Conservation (phyloP, 2,113 vertebrate genomes). For the Corythaixoides concolor region DNA sequence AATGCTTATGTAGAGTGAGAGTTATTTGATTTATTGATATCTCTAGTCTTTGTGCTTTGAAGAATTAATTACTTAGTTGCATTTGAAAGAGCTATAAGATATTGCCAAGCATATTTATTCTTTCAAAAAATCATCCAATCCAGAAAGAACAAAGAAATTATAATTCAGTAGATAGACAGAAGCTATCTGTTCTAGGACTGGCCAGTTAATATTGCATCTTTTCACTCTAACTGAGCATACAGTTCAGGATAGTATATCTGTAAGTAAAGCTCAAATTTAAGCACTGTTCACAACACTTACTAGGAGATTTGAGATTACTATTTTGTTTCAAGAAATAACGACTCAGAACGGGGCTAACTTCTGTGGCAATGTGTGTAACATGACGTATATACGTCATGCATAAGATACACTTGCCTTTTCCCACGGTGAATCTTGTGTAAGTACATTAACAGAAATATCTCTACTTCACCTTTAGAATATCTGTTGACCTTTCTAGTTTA, state of each 20-base stretch:
- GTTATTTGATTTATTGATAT: not conserved
- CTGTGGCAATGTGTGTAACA: accelerated
- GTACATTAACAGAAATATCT: not conserved
- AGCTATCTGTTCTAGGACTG: not conserved
- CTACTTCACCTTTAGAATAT: not conserved
- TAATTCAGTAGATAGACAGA: not conserved
- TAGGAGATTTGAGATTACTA: not conserved
- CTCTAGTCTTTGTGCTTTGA: not conserved
- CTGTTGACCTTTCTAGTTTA: slow-evolving; percentile 3
- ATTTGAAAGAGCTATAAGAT: not conserved
- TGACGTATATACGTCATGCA: accelerated
- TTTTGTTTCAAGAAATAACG: not conserved
- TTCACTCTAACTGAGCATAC: not conserved
- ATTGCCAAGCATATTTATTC: not conserved
- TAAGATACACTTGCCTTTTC: not conserved
- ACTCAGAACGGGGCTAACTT: not conserved
- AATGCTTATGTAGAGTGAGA: not conserved
- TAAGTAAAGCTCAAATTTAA: not conserved
- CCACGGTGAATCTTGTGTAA: not conserved
- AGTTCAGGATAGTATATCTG: not conserved
- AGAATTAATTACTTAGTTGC: not conserved
- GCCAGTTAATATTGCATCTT: not conserved
- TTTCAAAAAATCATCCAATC: not conserved
- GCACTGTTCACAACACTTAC: not conserved
- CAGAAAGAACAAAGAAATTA: not conserved